Base-by-base conservation (phyloP, 2,113 vertebrate genomes). In the Peromyscus leucopus region DNA sequence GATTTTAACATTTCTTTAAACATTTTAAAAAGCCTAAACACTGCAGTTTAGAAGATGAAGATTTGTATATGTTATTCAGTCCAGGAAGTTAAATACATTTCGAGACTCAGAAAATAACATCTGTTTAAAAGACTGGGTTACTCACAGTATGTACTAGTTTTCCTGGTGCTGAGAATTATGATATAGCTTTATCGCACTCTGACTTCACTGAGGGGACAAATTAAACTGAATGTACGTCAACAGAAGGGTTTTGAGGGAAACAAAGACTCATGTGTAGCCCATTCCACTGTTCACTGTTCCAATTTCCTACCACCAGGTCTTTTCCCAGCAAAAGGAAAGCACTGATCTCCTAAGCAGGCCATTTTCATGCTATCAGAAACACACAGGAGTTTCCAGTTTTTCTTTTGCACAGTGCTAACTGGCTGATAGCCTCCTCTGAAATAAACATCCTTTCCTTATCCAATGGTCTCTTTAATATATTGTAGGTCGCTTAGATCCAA, bases 61-160 rank as follows among this genome's bases (percentile, higher is more conserved):
- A 48, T 21, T 92, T 95, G 57, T 85, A 51, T 88, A 82, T 93
- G 10, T 55, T 93, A 74, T 87, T 94, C 21, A 76, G 94, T 89
- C 78, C 61, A 83, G 93, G 91, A 96, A 95, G 87, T 86, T 67
- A 95, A 88, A 78, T 93, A 61, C 24, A 46, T 69, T 48, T 39
- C 42, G 84, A 84, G 63, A 86, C 51, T 87, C 11, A 57, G 78
- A 94, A 92, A 78, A 46, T 55, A 85, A 51, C 31, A 94, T 75
- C 39, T 93, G 7, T 91, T 97, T 74, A 75, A 93, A 90, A 94
- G 91, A 92, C 89, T 82, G 90, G 12, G 9, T 96, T 91, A n/a
- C 21, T 94, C 61, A 87, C 59, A 6, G 36, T 75, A 89, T 89
- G 80, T 67, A 39, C 59, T 82, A n/a, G 88, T 61, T 78, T 96